A percentile compares a stretch with the other conserved stretches of the same genome.
These are phyloP conservation scores for Polymixis lichenea DNA, from an alignment of 2,888 invertebrate genomes.

Conservation along the genomic window DNA sequence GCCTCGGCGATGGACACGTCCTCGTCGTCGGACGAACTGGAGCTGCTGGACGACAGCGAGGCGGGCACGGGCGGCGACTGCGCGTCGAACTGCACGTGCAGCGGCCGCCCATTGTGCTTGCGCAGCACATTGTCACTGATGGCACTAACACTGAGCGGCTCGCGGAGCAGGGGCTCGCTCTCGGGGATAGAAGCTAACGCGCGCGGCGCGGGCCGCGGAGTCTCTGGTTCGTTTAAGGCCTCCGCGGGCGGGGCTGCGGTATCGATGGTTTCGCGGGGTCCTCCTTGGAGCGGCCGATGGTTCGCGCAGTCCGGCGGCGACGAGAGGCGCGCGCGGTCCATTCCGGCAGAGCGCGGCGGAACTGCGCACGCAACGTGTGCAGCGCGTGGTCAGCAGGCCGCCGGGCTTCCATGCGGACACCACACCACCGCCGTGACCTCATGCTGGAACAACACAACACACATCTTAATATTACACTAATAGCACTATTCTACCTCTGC, in stretches of 20 bases:
- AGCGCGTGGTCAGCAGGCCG: slow-evolving; percentile 85
- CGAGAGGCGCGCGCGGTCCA: slow-evolving; percentile 87
- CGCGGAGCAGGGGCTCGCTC: slow-evolving; percentile 83
- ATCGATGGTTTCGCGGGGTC: slow-evolving; percentile 84
- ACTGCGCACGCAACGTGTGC: slow-evolving; percentile 84
- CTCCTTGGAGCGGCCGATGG: slow-evolving; percentile 86
- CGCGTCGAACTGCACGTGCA: slow-evolving; percentile 91
- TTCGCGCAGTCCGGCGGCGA: slow-evolving; percentile 83
- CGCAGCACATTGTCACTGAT: slow-evolving; percentile 68
- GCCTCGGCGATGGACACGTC: slow-evolving; percentile 92
- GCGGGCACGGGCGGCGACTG: slow-evolving; percentile 85
- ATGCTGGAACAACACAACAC: slow-evolving; percentile 82
- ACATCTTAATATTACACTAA: slow-evolving; percentile 39
- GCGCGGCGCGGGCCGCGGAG: slow-evolving; percentile 82
- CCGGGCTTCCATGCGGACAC: slow-evolving; percentile 89
- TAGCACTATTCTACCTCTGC: not conserved
- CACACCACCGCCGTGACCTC: slow-evolving; percentile 88
- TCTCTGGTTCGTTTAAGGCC: slow-evolving; percentile 82
- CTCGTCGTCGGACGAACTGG: slow-evolving; percentile 91
- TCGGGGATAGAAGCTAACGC: slow-evolving; percentile 84
- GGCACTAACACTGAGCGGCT: slow-evolving; percentile 61
- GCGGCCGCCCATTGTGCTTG: slow-evolving; percentile 80
- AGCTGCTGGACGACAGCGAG: slow-evolving; percentile 83
- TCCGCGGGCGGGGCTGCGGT: slow-evolving; percentile 76
- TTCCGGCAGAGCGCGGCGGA: slow-evolving; percentile 84